Evolutionary conservation across 2,888 invertebrate species (phyloP), one percentile per base, ranked within the genome.

Genomic region (Drosophila suboccidentalis): DNA sequence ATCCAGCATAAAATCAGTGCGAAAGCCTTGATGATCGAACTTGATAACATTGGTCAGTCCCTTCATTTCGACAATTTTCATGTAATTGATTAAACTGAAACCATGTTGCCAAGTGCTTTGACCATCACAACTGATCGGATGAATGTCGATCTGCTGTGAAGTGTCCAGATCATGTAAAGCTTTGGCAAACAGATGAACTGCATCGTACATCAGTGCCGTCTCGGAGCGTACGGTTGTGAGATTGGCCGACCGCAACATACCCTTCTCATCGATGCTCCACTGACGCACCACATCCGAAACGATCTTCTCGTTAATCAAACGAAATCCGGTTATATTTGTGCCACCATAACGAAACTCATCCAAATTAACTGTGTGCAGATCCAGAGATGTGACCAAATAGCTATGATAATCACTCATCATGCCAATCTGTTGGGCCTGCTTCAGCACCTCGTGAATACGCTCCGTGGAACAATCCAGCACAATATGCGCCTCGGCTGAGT

Each of bases 361-460:
- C 89, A 98, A 94, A 93, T 98, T 97, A 38, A 99, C 96, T 61
- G 97, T 97, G 90, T 98, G 97, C 73, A 98, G 94, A 93, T 98
- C 98, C 94, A 98, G 93, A 3, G 98, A 97, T 1, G 98, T 98
- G 80, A 98, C 96, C 86, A 98, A 95, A 92, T 97, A 98, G 93
- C 97, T 97, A 93, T 98, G 98, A 91, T 98, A 97, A 91, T 97
- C 97, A 76, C 97, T 98, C 97, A 98, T 98, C 97, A 98, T 97
- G 75, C 98, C 98, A 80, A 98, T 97, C 94, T 98, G 98, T 93
- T 98, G 97, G 10, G 98, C 98, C 93, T 98, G 98, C 90, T 97
- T 97, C 64, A 98, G 93, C 22, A 98, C 97, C 85, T 96, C 96
- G 90, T 96, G 95, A 77, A 98, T 96, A 90, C 96, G 95, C 67